Conservation (phyloP, 1,140 invertebrate genomes). For the Aporrectodea caliginosa region DNA sequence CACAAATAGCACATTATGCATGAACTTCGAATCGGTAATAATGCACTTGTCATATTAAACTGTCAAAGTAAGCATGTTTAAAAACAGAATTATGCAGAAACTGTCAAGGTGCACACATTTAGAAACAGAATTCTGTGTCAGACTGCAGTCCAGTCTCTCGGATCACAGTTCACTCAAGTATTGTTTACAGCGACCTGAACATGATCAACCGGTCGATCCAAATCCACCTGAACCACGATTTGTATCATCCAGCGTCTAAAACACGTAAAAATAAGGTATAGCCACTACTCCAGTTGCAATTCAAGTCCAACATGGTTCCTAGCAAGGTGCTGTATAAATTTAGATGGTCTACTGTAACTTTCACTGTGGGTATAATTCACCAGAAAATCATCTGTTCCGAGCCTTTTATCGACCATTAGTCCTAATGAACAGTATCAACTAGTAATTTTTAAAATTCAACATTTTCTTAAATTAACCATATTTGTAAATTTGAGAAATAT, state of each 20-base stretch:
- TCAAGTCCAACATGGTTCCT: no score
- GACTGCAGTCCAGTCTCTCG: neutral
- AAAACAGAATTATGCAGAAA: no score
- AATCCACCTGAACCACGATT: neutral
- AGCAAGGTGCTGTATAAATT: no score
- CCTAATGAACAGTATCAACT: no score
- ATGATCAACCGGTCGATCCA: neutral
- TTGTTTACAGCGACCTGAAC: neutral
- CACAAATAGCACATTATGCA: no score
- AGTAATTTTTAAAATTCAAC: no score
- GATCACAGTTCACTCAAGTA: neutral
- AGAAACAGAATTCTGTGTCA: neutral
- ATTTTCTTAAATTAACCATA: no score
- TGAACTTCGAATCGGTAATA: no score
- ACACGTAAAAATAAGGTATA: neutral
- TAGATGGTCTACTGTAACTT: no score
- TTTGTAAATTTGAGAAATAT: no score
- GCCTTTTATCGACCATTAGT: neutral
- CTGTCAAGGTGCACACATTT: neutral
- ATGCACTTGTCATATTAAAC: no score
- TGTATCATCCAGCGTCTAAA: neutral
- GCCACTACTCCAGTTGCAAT: neutral
- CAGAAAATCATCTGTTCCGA: neutral
- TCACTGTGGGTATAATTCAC: neutral
- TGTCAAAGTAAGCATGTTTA: no score